Base-by-base conservation (phyloP, 2,113 vertebrate genomes). In the Ariopsis seemanni region DNA sequence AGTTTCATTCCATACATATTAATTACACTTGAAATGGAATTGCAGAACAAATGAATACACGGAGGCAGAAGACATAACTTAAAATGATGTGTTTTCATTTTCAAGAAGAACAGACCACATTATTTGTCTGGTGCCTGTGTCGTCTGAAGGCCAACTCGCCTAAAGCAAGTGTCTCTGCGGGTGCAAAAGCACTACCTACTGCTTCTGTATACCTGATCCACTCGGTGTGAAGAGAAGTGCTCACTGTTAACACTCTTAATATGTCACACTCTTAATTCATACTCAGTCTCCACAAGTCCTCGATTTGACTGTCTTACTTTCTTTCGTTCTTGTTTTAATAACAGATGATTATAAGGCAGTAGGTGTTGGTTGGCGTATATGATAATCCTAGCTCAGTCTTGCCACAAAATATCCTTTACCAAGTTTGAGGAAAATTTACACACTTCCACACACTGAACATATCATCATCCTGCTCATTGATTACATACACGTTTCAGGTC, bases 1-100 rank as follows among this genome's bases (percentile, higher is more conserved):
- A 92, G 89, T 92, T 94, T 86, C 88, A 93, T 94, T 93, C 92
- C 91, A 93, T 93, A 95, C 93, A 94, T 91, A 90, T 92, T 89
- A 93, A 94, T 84, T 88, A 92, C 91, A 86, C 90, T 94, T 92
- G 92, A 93, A 94, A 94, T 91, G 83, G 90, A 94, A 92, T 91
- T 91, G 91, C 15, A 87, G 87, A 89, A 78, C 87, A 85, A 89
- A 69, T 83, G 83, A 91, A 83, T 81, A 93, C 84, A 94, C 89
- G 87, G 89, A 91, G 92, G 85, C 89, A 89, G 91, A 91, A 92
- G 86, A 89, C 86, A 87, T 50, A 88, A 94, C 89, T 79, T 65
- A 65, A 88, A 87, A 91, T 89, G 92, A 91, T 91, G 87, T 82
- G n/a, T 80, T 89, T 90, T 88, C 85, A 86, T 74, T 87, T 89